A percentile compares a stretch with the other conserved stretches of the same genome.
phyloP scores from a whole-genome alignment of 2,888 invertebrate species.

The Neoaliturus tenellus region DNA sequence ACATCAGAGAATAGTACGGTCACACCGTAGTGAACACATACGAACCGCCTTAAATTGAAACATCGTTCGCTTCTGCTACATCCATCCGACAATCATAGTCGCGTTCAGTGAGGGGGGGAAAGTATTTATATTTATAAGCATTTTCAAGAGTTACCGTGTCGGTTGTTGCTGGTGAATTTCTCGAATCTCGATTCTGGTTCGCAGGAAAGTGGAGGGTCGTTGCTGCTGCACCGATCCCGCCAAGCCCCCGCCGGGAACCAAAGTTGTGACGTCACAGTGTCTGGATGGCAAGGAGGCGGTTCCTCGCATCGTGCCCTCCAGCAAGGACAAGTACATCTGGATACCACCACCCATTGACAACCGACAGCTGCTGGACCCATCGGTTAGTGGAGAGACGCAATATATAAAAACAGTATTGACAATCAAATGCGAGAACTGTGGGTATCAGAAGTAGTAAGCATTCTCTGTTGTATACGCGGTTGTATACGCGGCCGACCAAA shows the following conservation, averaged over 20 bases:
- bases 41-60: neutral
- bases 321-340: constrained; percentile 27
- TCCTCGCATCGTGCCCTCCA: neutral
- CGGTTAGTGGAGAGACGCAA: constrained; percentile 1
- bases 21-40: too few relatives aligned
- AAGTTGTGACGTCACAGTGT: neutral
- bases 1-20: too few relatives aligned
- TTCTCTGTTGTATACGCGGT: too few relatives aligned
- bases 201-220: neutral
- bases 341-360: constrained; percentile 9
- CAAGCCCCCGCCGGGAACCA: neutral
- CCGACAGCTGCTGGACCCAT: neutral
- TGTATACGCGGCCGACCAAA: too few relatives aligned
- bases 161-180: too few relatives aligned
- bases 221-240: constrained; percentile 19
- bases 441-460: too few relatives aligned
- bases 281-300: constrained; percentile 15
- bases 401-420: too few relatives aligned
- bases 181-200: too few relatives aligned
- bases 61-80: neutral
- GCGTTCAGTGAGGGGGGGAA: neutral
- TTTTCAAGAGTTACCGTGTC: too few relatives aligned
- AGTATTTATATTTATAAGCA: neutral
- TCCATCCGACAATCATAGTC: neutral
- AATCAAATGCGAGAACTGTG: too few relatives aligned